phyloP scores from a whole-genome alignment of 2,888 invertebrate species.

The Zaprionus bogoriensis region DNA sequence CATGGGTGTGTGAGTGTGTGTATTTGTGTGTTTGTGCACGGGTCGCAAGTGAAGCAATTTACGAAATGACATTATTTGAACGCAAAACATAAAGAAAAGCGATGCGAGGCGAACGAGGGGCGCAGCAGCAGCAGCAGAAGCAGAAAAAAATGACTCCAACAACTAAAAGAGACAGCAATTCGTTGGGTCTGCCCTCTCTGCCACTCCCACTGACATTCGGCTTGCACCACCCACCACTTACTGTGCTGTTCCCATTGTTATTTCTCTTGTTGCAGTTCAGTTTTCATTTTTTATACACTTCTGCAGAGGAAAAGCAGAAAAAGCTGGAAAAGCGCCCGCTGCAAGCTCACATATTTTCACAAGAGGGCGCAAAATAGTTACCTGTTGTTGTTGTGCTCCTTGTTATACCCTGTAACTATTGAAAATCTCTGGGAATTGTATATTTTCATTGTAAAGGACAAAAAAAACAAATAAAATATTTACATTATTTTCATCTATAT shows the following conservation, averaged over 20 bases:
- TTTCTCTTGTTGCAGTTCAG: constrained; percentile 25
- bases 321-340: too few relatives aligned
- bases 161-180: constrained; percentile 8
- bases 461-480: too few relatives aligned
- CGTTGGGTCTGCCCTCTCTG: background rate
- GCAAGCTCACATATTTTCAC: constrained; percentile 43
- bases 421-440: too few relatives aligned
- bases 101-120: background rate
- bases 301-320: constrained; percentile 15
- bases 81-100: constrained; percentile 52
- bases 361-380: background rate
- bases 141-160: constrained; percentile 1
- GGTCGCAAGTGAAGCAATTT: constrained; percentile 52
- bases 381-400: background rate
- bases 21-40: constrained; percentile 9
- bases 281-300: constrained; percentile 6
- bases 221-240: background rate
- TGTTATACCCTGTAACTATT: too few relatives aligned
- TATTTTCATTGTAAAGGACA: too few relatives aligned
- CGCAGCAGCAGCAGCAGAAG: background rate
- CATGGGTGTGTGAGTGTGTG: background rate
- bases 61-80: constrained; percentile 62
- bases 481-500: too few relatives aligned
- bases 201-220: background rate
- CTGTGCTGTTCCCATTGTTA: constrained; percentile 41